Evolutionary conservation across 1,140 invertebrate species (phyloP).

Genomic region (Diorhabda elongata): DNA sequence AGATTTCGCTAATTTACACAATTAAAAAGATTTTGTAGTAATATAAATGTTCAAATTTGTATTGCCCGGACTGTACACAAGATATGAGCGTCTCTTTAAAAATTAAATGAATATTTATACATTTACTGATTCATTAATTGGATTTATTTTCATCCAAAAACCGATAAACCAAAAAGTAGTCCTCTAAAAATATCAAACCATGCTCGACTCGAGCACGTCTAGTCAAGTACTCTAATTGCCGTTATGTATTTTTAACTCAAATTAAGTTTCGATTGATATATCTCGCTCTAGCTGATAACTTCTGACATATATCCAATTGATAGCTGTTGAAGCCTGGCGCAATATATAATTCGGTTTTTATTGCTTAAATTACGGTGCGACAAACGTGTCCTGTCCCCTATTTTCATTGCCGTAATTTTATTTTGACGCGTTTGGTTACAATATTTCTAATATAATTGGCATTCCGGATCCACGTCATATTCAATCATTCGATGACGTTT

Average conservation of each 20-base stretch:
- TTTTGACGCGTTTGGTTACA: slow-evolving; percentile 1
- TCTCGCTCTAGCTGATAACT: background rate
- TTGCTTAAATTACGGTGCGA: slow-evolving; percentile 1
- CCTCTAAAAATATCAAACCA: too few relatives aligned
- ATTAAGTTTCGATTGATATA: background rate
- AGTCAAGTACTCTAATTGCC: background rate
- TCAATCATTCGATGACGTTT: background rate
- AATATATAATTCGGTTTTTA: slow-evolving; percentile 1
- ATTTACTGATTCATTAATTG: too few relatives aligned
- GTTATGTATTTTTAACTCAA: slow-evolving; percentile 3
- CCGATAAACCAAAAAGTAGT: too few relatives aligned
- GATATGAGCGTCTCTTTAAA: too few relatives aligned
- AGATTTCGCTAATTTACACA: too few relatives aligned
- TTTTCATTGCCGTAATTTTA: slow-evolving; percentile 1
- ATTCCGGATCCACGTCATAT: background rate
- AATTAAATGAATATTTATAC: too few relatives aligned
- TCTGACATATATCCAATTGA: slow-evolving; percentile 2
- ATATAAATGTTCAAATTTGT: too few relatives aligned
- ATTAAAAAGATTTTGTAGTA: too few relatives aligned
- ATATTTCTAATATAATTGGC: slow-evolving; percentile 1
- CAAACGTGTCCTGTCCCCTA: background rate
- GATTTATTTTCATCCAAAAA: too few relatives aligned
- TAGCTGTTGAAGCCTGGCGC: background rate
- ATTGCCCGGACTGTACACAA: too few relatives aligned
- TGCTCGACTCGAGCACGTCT: too few relatives aligned